Percentiles rank a stretch among this genome's conserved stretches.
Evolutionary conservation across 2,888 invertebrate species (phyloP).

Genomic region (Cabera pusaria): DNA sequence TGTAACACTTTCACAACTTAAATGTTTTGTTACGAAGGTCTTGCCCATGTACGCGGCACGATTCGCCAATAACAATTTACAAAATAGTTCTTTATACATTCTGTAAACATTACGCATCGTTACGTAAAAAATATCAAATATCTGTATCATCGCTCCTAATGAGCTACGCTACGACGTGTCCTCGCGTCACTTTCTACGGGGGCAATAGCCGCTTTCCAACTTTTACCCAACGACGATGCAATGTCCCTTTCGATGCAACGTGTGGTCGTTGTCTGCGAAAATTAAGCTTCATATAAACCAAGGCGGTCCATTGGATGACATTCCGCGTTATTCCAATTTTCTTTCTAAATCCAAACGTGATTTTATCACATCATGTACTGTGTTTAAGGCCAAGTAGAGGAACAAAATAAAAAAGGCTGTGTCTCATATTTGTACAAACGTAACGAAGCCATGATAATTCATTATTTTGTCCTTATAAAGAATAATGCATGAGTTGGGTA

Average conservation of each 20-base stretch:
- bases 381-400: no score
- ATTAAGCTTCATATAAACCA: no score
- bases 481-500: no score
- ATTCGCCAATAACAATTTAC: conserved; percentile 39
- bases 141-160: conserved; percentile 46
- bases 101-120: conserved; percentile 10
- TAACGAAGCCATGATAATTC: no score
- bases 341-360: no score
- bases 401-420: no score
- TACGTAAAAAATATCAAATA: conserved; percentile 36
- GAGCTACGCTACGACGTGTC: conserved; percentile 43
- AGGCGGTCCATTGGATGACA: no score
- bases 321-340: no score
- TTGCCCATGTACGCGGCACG: conserved; percentile 44
- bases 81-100: conserved; percentile 7
- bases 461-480: no score
- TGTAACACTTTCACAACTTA: conserved; percentile 54
- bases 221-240: conserved; percentile 34
- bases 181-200: conserved; percentile 51
- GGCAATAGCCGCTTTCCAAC: conserved; percentile 50
- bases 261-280: conserved; percentile 19
- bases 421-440: no score
- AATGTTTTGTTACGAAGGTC: conserved; percentile 48
- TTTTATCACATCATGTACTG: no score
- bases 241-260: conserved; percentile 36